A percentile compares a stretch with the other conserved stretches of the same genome.
These are phyloP conservation scores for Anarhynchus alexandrinus DNA, from an alignment of 2,113 vertebrate species.

Conservation along the genomic window DNA sequence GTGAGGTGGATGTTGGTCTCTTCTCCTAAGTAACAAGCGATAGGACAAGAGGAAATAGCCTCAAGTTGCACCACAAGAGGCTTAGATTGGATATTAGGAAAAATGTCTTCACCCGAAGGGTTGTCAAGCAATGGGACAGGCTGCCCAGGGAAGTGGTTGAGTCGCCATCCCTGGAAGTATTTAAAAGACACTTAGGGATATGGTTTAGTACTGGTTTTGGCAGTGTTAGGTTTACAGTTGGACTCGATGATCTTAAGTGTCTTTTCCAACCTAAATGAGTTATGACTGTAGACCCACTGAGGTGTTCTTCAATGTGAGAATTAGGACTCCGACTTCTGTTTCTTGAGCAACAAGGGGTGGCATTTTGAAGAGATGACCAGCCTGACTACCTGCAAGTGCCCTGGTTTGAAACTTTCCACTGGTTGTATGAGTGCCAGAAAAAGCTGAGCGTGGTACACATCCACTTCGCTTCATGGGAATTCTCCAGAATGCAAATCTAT, in stretches of 20 bases:
- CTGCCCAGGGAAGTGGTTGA: not conserved
- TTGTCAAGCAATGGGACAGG: not conserved
- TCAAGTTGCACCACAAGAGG: rapidly evolving
- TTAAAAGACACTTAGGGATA: not conserved
- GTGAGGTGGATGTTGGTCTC: rapidly evolving
- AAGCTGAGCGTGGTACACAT: not conserved
- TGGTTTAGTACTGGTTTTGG: not conserved
- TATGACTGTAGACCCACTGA: not conserved
- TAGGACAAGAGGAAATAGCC: not conserved
- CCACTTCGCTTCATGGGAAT: not conserved
- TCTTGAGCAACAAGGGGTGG: not conserved
- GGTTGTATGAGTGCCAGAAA: not conserved
- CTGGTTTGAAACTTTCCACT: not conserved
- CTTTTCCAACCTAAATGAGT: not conserved
- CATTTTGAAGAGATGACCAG: not conserved
- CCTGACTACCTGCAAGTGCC: not conserved
- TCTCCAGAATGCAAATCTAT: not conserved
- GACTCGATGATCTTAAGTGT: not conserved
- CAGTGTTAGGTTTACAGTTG: not conserved
- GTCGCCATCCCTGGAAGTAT: not conserved
- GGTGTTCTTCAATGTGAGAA: not conserved
- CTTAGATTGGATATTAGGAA: not conserved
- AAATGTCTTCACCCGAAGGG: not conserved
- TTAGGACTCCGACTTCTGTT: not conserved
- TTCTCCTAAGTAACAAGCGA: not conserved